Base-by-base conservation (phyloP, 2,113 vertebrate genomes). In the Misgurnus anguillicaudatus region DNA sequence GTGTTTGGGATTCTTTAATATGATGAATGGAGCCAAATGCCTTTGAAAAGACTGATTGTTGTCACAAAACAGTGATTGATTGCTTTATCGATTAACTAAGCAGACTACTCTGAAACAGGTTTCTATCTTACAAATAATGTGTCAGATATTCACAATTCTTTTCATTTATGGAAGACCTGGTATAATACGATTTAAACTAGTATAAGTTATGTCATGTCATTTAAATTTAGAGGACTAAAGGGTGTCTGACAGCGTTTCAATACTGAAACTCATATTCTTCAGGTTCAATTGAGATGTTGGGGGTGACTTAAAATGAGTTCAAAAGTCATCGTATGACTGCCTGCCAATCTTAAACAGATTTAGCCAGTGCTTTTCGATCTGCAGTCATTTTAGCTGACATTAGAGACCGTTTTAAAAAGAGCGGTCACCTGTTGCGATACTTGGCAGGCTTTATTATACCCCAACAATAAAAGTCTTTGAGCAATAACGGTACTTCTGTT, bases 401-500 rank as follows among this genome's bases (percentile, higher is more conserved):
- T 73, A 60, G 38, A 60, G 53, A 19, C 53, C 8, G 31, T 62
- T 74, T 62, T 48, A 47, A 31, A 62, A 41, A 11, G 57, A 17
- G 72, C 19, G 36, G 41, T 74, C 57, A 74, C 72, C 57, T 48
- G 57, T 62, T 61, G 72, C 0, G 41, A 62, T 62, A 61, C 41
- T 47, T 74, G 57, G 57, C 72, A 74, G 74, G 24, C 73, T 63
- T 6, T 19, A 63, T 48, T 53, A 9, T 36, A 62, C 17, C 41
- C 41, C 72, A 74, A 47, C 41, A 62, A 62, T 74, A 74, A 74
- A 74, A 62, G 72, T 74, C 57, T 74, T 74, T 53, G 42, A 76
- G 38, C 58, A 64, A 51, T 64, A 39, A 65, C 31, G 64, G 4
- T 65, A 39, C 41, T 60, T 4, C 72, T 76, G 61, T 63, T 64